Percentiles rank a stretch among this genome's conserved stretches.
phyloP scores from a whole-genome alignment of 2,113 vertebrate species.

The Riparia riparia region DNA sequence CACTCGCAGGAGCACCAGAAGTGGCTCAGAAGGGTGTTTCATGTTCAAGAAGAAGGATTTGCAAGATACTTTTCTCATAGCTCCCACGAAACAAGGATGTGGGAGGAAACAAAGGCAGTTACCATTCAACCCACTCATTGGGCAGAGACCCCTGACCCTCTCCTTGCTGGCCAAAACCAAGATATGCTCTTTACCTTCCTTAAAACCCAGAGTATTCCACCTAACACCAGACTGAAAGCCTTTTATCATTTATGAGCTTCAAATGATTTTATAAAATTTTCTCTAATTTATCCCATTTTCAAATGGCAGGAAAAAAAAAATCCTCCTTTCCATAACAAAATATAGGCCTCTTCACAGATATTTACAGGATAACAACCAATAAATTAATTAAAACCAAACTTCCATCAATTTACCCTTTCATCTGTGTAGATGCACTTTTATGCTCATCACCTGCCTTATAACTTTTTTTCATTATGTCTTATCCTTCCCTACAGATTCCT shows the following conservation, averaged over 20 bases:
- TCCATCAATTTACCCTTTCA: neutral
- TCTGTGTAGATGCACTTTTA: neutral
- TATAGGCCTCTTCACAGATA: neutral
- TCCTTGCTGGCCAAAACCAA: neutral
- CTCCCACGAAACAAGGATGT: neutral
- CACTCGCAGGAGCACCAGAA: neutral
- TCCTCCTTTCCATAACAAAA: neutral
- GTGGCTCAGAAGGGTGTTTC: neutral
- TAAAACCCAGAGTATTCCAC: neutral
- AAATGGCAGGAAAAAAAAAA: fast-evolving
- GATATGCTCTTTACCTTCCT: neutral
- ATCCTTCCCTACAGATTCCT: neutral
- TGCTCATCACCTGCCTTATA: neutral
- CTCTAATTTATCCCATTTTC: neutral
- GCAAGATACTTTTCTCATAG: neutral
- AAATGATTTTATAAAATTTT: neutral
- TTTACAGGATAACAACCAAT: neutral
- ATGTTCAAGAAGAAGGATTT: neutral
- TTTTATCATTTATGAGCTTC: neutral
- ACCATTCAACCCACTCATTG: too few relatives aligned
- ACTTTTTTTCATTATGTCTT: neutral
- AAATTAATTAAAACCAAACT: neutral
- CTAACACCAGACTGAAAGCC: neutral
- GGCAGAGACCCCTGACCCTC: neutral
- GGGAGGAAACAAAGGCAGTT: neutral